phyloP scores from a whole-genome alignment of 2,888 invertebrate genomes.

The Mythimna loreyi region DNA sequence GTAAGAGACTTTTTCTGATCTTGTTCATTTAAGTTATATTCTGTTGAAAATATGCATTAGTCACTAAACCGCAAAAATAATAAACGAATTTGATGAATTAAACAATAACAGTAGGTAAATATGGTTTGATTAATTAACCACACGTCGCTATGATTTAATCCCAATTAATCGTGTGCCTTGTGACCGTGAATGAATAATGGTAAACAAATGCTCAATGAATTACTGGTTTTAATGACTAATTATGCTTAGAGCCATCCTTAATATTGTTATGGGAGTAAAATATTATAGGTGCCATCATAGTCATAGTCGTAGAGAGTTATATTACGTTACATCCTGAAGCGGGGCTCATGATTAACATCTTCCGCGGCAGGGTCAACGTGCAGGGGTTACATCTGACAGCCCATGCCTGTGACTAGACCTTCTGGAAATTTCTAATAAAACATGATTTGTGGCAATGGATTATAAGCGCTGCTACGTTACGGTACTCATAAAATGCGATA shows the following conservation, averaged over 20 bases:
- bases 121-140: constrained; percentile 41
- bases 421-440: constrained; percentile 66
- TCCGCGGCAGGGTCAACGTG: constrained; percentile 86
- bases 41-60: background rate
- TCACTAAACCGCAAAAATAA: constrained; percentile 14
- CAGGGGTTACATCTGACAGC: constrained; percentile 81
- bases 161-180: constrained; percentile 35
- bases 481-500: constrained; percentile 46
- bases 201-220: constrained; percentile 39
- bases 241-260: constrained; percentile 35
- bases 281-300: constrained; percentile 69
- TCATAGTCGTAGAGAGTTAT: constrained; percentile 68
- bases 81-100: background rate
- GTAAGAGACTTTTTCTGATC: constrained; percentile 5
- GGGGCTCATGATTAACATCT: constrained; percentile 84
- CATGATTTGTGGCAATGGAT: constrained; percentile 53
- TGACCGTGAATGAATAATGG: constrained; percentile 41
- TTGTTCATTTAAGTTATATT: constrained; percentile 3
- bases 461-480: constrained; percentile 25
- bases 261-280: constrained; percentile 48
- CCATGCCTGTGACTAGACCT: constrained; percentile 66
- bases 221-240: constrained; percentile 49
- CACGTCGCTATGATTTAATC: constrained; percentile 38
- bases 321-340: constrained; percentile 69
- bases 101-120: constrained; percentile 12